A percentile compares a stretch with the other conserved stretches of the same genome.
phyloP scores from a whole-genome alignment of 1,140 invertebrate species.

The Zaprionus kolodkinae region DNA sequence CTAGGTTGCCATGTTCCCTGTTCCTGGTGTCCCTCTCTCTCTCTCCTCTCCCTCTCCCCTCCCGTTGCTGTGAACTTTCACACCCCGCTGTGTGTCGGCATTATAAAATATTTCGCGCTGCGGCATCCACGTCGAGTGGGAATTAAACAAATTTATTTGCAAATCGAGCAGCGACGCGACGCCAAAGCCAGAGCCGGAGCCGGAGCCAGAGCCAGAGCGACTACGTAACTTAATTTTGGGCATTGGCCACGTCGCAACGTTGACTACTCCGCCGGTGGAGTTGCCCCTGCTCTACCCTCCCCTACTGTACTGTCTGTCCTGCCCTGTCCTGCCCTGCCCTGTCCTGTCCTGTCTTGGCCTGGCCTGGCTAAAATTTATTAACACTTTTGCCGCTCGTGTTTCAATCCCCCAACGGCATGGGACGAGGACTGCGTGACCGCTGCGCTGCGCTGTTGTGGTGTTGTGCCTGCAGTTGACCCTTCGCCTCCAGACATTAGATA shows the following conservation, averaged over 20 bases:
- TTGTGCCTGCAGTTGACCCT: slow-evolving; percentile 61
- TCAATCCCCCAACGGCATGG: slow-evolving; percentile 34
- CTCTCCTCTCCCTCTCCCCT: background rate
- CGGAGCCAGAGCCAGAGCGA: background rate
- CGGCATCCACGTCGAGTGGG: slow-evolving; percentile 56
- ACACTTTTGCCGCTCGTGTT: slow-evolving; percentile 65
- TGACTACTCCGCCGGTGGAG: background rate
- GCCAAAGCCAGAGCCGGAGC: background rate
- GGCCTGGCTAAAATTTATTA: slow-evolving; percentile 70
- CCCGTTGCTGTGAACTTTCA: slow-evolving; percentile 30
- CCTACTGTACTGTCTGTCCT: background rate
- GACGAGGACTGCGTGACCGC: slow-evolving; percentile 70
- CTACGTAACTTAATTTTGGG: slow-evolving; percentile 72
- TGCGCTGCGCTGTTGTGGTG: slow-evolving; percentile 42
- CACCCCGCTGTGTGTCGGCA: slow-evolving; percentile 42
- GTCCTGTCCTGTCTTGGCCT: slow-evolving; percentile 20
- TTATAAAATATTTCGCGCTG: slow-evolving; percentile 75
- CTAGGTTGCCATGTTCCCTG: slow-evolving; percentile 1
- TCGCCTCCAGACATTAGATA: slow-evolving; percentile 78
- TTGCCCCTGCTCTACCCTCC: background rate
- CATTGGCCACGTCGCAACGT: slow-evolving; percentile 29
- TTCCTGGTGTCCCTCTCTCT: background rate
- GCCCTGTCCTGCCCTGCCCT: slow-evolving; percentile 8
- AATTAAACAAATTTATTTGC: slow-evolving; percentile 81
- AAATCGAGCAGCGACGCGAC: slow-evolving; percentile 52